Percentiles rank a stretch among this genome's conserved stretches.
Conservation (phyloP, 1,140 invertebrate species). For the Ceratosolen solmsi region DNA sequence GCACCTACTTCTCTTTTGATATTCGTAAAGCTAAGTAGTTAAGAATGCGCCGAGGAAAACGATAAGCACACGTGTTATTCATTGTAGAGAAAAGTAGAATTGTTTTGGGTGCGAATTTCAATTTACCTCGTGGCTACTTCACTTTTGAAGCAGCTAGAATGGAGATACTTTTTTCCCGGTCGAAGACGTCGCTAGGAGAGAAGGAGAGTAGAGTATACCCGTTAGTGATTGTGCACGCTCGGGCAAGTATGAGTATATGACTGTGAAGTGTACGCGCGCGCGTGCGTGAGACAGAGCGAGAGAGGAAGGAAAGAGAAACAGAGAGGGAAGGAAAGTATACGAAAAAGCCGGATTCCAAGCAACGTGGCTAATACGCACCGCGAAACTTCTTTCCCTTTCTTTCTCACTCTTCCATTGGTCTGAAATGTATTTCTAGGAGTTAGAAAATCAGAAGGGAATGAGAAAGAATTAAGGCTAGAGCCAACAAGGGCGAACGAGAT, state of each 20-base stretch:
- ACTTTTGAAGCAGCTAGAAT: background rate
- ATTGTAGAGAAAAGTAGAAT: background rate
- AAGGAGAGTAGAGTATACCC: too few relatives aligned
- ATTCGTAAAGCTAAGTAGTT: background rate
- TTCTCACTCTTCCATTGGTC: background rate
- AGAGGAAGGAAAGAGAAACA: background rate
- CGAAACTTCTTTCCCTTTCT: slow-evolving; percentile 30
- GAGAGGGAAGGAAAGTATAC: slow-evolving; percentile 34
- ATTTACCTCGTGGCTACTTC: background rate
- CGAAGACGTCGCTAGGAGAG: background rate
- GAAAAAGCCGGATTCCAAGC: slow-evolving; percentile 54
- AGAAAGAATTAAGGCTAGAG: background rate
- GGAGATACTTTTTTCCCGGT: background rate
- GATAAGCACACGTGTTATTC: slow-evolving; percentile 28
- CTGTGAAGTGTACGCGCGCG: too few relatives aligned
- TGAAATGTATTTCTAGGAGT: background rate
- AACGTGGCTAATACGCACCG: slow-evolving; percentile 60
- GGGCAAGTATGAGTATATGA: too few relatives aligned
- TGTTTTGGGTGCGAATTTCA: background rate
- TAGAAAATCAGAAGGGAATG: background rate
- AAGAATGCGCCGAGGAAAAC: background rate
- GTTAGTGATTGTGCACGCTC: too few relatives aligned
- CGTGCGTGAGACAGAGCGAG: background rate
- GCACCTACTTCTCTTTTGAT: background rate
- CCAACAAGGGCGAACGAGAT: background rate